Evolutionary conservation across 2,888 invertebrate genomes (phyloP), one percentile per base, ranked within the genome.

Genomic region (Liopterus haemorrhoidalis): DNA sequence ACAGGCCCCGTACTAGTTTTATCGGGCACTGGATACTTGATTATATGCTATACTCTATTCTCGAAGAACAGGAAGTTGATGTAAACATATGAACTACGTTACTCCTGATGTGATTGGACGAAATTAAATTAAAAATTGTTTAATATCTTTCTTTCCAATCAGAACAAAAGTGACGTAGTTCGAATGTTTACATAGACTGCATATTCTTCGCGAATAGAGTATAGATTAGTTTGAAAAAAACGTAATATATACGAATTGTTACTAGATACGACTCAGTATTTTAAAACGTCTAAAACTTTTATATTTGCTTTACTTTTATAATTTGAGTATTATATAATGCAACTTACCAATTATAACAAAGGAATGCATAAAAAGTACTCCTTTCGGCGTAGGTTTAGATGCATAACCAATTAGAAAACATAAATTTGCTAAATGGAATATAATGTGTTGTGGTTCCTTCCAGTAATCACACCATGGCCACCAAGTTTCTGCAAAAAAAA

Each of bases 351-450:
- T 68, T 55, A 86, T 85, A 52, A 89, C 72, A 57, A 83, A 79
- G 11, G 80, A 79, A 61, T 89, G 89, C 81, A 89, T 84, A 68
- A 87, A 84, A 2, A 90, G 70, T 48, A 85, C 81, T 3, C 89
- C 89, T 60, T 81, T 82, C 58, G 81, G 82, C 1, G 82, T 82
- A 55, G 82, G 82, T 11, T 87, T 86, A 6, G 86, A 82, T 42
- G 85, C 78, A 59, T 85, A 86, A 1, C 85, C 85, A n/a, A 86
- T 71, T 19, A 85, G 78, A 61, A 89, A 85, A 54, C 85, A 80
- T 49, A 80, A 72, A 66, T 89, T 86, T 12, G 88, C 87, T 48
- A 88, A 64, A 71, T 90, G 81, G 63, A 82, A 81, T 27, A 78
- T 59, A 31, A 76, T 74, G 66, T 88, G 87, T 63, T 88, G 86